Evolutionary conservation across 2,888 invertebrate genomes (phyloP).

Genomic region (Pterobdella sp.): DNA sequence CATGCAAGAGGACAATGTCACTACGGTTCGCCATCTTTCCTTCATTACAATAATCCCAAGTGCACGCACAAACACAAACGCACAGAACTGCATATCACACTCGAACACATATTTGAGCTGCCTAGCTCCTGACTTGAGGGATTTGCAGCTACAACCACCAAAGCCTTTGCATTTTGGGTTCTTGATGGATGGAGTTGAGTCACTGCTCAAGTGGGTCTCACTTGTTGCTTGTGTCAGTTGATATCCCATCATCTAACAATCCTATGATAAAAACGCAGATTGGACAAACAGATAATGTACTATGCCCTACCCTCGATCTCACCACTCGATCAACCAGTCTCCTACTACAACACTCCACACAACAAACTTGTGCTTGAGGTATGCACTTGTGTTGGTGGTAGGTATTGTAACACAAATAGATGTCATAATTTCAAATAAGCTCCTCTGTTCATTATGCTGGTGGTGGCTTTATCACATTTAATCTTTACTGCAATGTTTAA

Average conservation of each 20-base stretch:
- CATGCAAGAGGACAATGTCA: constrained; percentile 71
- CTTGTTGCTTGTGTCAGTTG: background rate
- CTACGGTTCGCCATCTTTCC: constrained; percentile 57
- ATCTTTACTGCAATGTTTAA: no score
- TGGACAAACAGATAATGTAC: background rate
- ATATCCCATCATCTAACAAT: background rate
- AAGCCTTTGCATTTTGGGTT: constrained; percentile 24
- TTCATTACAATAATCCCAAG: background rate
- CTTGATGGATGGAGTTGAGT: constrained; percentile 28
- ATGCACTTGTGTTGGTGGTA: background rate
- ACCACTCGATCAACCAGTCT: background rate
- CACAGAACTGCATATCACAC: constrained; percentile 15
- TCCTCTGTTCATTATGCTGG: no score
- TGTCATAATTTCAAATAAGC: no score
- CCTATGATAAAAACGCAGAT: background rate
- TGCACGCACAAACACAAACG: background rate
- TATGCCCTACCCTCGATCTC: background rate
- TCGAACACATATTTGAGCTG: constrained; percentile 29
- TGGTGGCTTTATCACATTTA: no score
- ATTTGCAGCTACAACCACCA: background rate
- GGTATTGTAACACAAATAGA: background rate
- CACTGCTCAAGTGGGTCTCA: constrained; percentile 18
- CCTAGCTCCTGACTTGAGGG: constrained; percentile 23
- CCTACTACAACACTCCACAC: background rate
- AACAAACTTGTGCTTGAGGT: constrained; percentile 9